These are phyloP conservation scores for Pogonocherus hispidulus DNA, from an alignment of 2,888 invertebrate genomes.

Conservation along the genomic window DNA sequence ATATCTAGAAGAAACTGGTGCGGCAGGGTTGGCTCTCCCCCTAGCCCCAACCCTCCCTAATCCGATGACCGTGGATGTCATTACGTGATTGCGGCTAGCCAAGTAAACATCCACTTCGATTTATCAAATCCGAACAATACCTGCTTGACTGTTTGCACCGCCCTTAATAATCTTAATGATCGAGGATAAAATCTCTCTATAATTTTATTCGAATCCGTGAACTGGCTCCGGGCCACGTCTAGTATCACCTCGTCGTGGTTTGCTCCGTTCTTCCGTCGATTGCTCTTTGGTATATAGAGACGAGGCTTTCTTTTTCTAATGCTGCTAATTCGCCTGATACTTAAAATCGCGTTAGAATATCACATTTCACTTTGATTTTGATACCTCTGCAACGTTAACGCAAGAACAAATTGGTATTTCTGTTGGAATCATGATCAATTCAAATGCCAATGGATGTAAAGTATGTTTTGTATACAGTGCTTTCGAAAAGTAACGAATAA, in stretches of 20 bases:
- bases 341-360: too few relatives aligned
- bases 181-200: slow-evolving; percentile 69
- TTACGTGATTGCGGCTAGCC: slow-evolving; percentile 60
- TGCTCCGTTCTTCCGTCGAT: too few relatives aligned
- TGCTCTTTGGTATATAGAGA: too few relatives aligned
- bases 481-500: too few relatives aligned
- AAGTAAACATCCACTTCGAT: slow-evolving; percentile 65
- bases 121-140: slow-evolving; percentile 66
- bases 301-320: too few relatives aligned
- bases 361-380: too few relatives aligned
- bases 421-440: too few relatives aligned
- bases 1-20: background rate
- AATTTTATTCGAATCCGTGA: slow-evolving; percentile 68
- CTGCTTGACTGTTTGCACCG: slow-evolving; percentile 65
- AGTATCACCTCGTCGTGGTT: slow-evolving; percentile 62
- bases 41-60: slow-evolving; percentile 20
- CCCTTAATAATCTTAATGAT: slow-evolving; percentile 70
- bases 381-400: too few relatives aligned
- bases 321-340: too few relatives aligned
- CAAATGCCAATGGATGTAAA: too few relatives aligned
- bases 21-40: slow-evolving; percentile 20
- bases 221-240: slow-evolving; percentile 65
- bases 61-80: slow-evolving; percentile 50
- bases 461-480: too few relatives aligned
- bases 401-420: too few relatives aligned